Evolutionary conservation across 1,140 invertebrate genomes (phyloP), one percentile per base, ranked within the genome.

Genomic region (Berghia stephanieae): DNA sequence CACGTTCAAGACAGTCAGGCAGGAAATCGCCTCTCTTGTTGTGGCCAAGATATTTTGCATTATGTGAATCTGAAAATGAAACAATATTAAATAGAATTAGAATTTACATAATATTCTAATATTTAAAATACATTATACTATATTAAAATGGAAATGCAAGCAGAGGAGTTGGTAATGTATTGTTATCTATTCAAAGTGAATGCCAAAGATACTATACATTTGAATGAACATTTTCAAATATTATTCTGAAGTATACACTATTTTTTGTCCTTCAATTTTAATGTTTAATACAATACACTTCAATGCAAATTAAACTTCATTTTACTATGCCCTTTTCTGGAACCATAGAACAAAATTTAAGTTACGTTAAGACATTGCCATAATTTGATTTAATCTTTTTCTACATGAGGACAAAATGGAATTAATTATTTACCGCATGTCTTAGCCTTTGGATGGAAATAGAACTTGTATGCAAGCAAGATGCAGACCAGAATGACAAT

Each of bases 401-500:
- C 13, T 13, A 63, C 31, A 18, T 21, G 8, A 31, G 42, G 21
- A 8, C 38, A 13, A 8, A 16, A 18, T 44, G 18, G 13, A 4
- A 31, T n/a, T n/a, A n/a, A n/a, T 36, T 18, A 71, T 79, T 82
- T 66, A 83, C 81, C 76, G 34, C 71, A 71, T n/a, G 83, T 84
- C 73, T 84, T 83, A 21, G 81, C 81, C 79, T 83, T 83, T 18
- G 83, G 83, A 57, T 79, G 42, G 68, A 84, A 60, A 31, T 80
- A 75, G 13, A 78, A 71, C 75, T 79, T 81, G 82, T 80, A 84
- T 27, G 81, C 67, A 13, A 83, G 10, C 0, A 83, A 40, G 18
- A 74, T 70, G 16, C 18, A 70, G 0, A 81, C 18, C 16, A 82
- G 10, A 16, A 63, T 38, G 10, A 80, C 36, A 2, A 83, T 3